A percentile compares a stretch with the other conserved stretches of the same genome.
phyloP scores from a whole-genome alignment of 2,888 invertebrate genomes.

The Nasonia oneida region DNA sequence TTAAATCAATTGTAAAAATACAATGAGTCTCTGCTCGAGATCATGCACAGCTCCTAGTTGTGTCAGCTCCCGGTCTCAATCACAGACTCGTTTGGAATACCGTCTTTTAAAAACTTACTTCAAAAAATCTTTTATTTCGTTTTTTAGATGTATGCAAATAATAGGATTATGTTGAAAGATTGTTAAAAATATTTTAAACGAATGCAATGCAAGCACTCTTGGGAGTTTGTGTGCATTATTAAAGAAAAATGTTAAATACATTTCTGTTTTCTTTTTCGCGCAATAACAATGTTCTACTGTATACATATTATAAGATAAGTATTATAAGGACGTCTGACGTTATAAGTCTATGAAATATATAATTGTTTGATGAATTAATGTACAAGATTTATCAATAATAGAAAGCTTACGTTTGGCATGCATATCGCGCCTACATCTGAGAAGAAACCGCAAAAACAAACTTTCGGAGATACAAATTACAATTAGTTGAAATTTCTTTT shows the following conservation, averaged over 20 bases:
- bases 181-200: slow-evolving; percentile 34
- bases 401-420: slow-evolving; percentile 20
- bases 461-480: background rate
- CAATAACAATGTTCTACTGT: slow-evolving; percentile 31
- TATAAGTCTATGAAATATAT: slow-evolving; percentile 36
- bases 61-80: slow-evolving; percentile 53
- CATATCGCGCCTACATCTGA: background rate
- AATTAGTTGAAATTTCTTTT: background rate
- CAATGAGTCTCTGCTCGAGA: slow-evolving; percentile 64
- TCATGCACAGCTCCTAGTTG: slow-evolving; percentile 63
- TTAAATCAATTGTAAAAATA: slow-evolving; percentile 22
- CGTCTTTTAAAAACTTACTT: slow-evolving; percentile 36
- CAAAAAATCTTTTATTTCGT: slow-evolving; percentile 27
- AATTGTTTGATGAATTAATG: slow-evolving; percentile 24
- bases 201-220: slow-evolving; percentile 22
- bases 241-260: slow-evolving; percentile 28
- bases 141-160: slow-evolving; percentile 37
- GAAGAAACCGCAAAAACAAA: background rate
- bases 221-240: slow-evolving; percentile 45
- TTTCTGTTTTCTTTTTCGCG: slow-evolving; percentile 38
- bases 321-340: slow-evolving; percentile 40
- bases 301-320: slow-evolving; percentile 51
- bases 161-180: slow-evolving; percentile 51
- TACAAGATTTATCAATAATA: slow-evolving; percentile 27
- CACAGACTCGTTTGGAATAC: slow-evolving; percentile 64